Evolutionary conservation across 2,888 invertebrate species (phyloP).

Genomic region (Lacanobia oleracea): DNA sequence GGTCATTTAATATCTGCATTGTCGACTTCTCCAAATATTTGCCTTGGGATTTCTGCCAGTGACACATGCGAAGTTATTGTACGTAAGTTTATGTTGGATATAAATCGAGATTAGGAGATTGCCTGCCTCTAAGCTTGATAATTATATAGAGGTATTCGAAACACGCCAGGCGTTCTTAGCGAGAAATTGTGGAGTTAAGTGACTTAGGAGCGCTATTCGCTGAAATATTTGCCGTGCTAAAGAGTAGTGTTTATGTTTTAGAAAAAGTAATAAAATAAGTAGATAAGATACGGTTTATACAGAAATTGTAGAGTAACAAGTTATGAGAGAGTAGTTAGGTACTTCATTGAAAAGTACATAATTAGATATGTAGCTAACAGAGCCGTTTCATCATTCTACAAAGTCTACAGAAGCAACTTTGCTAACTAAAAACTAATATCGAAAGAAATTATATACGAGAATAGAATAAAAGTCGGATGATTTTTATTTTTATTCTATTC

Average conservation of each 20-base stretch:
- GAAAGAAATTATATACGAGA: neutral
- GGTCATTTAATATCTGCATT: conserved; percentile 67
- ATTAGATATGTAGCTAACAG: neutral
- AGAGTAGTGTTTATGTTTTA: neutral
- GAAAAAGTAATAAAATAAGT: conserved; percentile 16
- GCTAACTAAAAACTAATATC: neutral
- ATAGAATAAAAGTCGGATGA: too few relatives aligned
- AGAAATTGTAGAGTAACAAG: neutral
- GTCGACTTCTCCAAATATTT: conserved; percentile 82
- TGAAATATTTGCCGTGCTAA: conserved; percentile 23
- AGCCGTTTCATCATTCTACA: neutral
- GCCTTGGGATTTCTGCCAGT: conserved; percentile 71
- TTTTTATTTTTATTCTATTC: neutral
- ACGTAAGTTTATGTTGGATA: conserved; percentile 30
- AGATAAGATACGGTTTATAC: neutral
- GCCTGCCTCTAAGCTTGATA: conserved; percentile 35
- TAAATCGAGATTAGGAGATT: conserved; percentile 34
- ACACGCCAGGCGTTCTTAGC: conserved; percentile 17
- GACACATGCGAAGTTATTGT: conserved; percentile 70
- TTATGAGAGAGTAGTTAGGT: neutral
- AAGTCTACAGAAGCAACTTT: neutral
- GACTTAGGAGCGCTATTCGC: conserved; percentile 1
- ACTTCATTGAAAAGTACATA: neutral
- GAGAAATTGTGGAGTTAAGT: conserved; percentile 25
- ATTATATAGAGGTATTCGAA: conserved; percentile 38